phyloP scores from a whole-genome alignment of 2,888 invertebrate genomes.

The Melangyna quadrimaculata region DNA sequence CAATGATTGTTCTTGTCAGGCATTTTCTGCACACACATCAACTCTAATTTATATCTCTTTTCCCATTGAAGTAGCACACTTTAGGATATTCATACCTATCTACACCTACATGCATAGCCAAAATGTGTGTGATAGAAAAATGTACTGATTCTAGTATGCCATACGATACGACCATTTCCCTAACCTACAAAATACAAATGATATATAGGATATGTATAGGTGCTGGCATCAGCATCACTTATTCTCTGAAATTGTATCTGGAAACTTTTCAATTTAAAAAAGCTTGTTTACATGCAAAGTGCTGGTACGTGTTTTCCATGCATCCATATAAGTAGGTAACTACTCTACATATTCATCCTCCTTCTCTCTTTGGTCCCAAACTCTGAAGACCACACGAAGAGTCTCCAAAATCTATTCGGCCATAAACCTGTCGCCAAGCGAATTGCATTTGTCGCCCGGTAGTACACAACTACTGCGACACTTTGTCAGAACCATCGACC shows the following conservation, averaged over 20 bases:
- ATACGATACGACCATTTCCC: too few relatives aligned
- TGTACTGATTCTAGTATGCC: not conserved
- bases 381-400: constrained; percentile 14
- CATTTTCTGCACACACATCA: constrained; percentile 30
- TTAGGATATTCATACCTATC: not conserved
- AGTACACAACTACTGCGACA: constrained; percentile 56
- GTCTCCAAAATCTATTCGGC: constrained; percentile 64
- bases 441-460: constrained; percentile 65
- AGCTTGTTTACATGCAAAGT: constrained; percentile 70
- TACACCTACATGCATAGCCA: not conserved
- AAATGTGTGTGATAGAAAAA: constrained; percentile 15
- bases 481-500: constrained; percentile 68
- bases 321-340: not conserved
- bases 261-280: constrained; percentile 70
- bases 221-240: constrained; percentile 51
- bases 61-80: constrained; percentile 7
- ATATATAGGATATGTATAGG: constrained; percentile 4
- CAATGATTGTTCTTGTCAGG: constrained; percentile 56
- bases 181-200: too few relatives aligned
- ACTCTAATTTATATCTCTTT: constrained; percentile 53
- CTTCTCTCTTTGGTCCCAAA: not conserved
- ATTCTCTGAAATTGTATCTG: constrained; percentile 61
- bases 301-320: constrained; percentile 40
- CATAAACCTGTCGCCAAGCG: constrained; percentile 71
- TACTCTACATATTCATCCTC: not conserved